phyloP scores from a whole-genome alignment of 2,113 vertebrate species.

The Psittacula cyanocephala region DNA sequence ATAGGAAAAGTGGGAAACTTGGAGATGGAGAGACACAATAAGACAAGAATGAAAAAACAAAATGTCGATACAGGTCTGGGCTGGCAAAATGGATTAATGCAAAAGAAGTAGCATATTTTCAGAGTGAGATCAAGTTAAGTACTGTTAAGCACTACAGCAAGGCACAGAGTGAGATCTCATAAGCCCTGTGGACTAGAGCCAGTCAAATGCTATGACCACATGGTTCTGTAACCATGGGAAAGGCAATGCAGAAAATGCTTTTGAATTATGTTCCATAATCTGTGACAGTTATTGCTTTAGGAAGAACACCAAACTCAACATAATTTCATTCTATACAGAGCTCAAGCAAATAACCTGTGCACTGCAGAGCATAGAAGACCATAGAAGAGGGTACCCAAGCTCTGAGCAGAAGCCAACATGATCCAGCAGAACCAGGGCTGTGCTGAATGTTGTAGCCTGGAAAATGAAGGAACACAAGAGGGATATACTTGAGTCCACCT shows the following conservation, averaged over 20 bases:
- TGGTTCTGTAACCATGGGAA: not conserved
- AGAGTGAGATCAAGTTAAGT: not conserved
- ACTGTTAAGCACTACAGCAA: not conserved
- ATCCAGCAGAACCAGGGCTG: not conserved
- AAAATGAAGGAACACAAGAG: not conserved
- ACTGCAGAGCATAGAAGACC: not conserved
- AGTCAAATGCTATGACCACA: not conserved
- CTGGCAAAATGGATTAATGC: not conserved
- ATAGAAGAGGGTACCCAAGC: not conserved
- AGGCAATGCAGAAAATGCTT: not conserved
- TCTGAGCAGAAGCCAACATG: not conserved
- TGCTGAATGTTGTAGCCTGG: not conserved
- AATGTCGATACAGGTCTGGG: not conserved
- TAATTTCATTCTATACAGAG: not conserved
- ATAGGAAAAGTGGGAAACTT: not conserved
- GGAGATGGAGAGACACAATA: not conserved
- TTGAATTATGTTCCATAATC: accelerated
- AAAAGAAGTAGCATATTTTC: not conserved
- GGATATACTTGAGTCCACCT: not conserved
- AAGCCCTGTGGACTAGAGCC: not conserved
- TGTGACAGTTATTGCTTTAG: not conserved
- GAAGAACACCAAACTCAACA: not conserved
- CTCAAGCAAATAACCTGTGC: not conserved
- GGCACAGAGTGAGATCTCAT: not conserved
- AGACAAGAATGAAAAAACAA: not conserved